phyloP scores from a whole-genome alignment of 1,140 invertebrate genomes.

The Drosophila varians region DNA sequence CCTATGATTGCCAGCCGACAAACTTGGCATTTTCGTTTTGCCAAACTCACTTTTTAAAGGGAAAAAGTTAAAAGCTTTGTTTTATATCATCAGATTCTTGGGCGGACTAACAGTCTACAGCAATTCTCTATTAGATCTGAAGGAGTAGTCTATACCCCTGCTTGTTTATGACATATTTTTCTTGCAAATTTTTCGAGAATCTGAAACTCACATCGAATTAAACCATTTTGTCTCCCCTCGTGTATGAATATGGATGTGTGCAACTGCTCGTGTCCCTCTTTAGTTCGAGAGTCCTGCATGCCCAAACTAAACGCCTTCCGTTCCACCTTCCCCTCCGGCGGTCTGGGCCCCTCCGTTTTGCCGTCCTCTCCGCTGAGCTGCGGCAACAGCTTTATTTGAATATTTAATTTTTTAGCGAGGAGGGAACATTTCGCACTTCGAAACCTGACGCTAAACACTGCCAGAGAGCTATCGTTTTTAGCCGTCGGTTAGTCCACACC shows the following conservation, averaged over 20 bases:
- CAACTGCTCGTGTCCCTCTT: constrained; percentile 47
- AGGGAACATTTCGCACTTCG: constrained; percentile 76
- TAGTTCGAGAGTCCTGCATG: constrained; percentile 59
- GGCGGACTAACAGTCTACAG: no score
- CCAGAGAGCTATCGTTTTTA: constrained; percentile 28
- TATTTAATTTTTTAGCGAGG: constrained; percentile 80
- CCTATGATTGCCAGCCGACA: constrained; percentile 57
- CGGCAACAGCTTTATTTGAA: constrained; percentile 64
- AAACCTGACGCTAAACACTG: constrained; percentile 68
- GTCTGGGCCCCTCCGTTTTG: neutral
- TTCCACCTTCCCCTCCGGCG: neutral
- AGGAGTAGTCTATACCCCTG: no score
- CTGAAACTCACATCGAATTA: neutral
- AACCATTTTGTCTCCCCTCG: constrained; percentile 45
- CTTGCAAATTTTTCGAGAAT: no score
- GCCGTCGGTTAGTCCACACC: neutral
- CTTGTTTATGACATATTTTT: no score
- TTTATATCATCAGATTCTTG: no score
- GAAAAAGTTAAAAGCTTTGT: no score
- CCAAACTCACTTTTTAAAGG: neutral
- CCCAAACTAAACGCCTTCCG: constrained; percentile 34
- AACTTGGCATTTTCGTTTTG: constrained; percentile 16
- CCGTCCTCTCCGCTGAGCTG: constrained; percentile 28
- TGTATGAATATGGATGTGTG: constrained; percentile 51
- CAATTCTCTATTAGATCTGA: no score